Percentiles rank a stretch among this genome's conserved stretches.
Conservation (phyloP, 2,113 vertebrate species). For the Chiloscyllium plagiosum region DNA sequence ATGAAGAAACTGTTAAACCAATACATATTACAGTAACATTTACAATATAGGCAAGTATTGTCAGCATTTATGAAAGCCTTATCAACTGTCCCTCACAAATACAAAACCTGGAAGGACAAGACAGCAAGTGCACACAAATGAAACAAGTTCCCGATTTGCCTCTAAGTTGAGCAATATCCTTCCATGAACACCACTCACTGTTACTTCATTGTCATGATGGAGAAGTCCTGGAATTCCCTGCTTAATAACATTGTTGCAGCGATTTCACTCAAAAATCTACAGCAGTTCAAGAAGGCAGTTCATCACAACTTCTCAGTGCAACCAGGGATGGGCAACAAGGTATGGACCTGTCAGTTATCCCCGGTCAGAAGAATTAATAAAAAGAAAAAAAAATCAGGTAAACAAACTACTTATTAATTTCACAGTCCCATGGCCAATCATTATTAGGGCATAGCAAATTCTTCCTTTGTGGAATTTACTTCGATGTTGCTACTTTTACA, state of each 20-base stretch:
- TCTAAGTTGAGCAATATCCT: neutral
- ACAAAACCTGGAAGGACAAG: neutral
- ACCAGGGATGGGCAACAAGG: neutral
- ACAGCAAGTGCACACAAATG: neutral
- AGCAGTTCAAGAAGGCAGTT: neutral
- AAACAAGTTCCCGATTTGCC: neutral
- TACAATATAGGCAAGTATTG: neutral
- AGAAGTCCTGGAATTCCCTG: neutral
- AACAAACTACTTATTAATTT: neutral
- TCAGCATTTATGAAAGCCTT: neutral
- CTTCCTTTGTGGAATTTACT: neutral
- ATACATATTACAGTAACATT: neutral
- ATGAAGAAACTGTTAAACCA: neutral
- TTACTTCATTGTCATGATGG: neutral
- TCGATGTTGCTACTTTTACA: neutral
- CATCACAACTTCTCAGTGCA: neutral
- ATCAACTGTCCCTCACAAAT: neutral
- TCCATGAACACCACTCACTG: neutral
- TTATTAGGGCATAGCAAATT: neutral
- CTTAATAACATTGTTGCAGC: neutral
- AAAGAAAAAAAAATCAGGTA: neutral
- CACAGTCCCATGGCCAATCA: neutral
- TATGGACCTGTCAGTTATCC: neutral
- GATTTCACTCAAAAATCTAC: neutral
- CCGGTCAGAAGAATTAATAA: neutral